These are phyloP conservation scores for Halictus quadricinctus DNA, from an alignment of 2,888 invertebrate genomes.

Conservation along the genomic window DNA sequence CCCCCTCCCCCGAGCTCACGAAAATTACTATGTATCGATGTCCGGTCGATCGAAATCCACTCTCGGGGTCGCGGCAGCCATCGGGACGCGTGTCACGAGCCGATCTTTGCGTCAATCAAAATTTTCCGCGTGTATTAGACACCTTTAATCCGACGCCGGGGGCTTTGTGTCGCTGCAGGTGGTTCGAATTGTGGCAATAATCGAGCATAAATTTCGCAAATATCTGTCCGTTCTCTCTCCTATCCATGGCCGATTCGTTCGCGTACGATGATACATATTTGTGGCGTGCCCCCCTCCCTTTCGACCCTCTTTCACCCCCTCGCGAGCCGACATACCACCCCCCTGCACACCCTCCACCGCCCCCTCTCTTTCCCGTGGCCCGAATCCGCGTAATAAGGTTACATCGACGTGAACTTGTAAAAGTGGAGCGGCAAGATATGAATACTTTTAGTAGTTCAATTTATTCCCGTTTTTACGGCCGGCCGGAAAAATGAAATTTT, in stretches of 20 bases:
- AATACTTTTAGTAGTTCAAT: slow-evolving; percentile 57
- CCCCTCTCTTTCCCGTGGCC: neutral
- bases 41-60: neutral
- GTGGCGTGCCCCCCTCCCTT: slow-evolving; percentile 15
- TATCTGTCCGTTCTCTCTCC: slow-evolving; percentile 32
- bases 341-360: neutral
- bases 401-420: slow-evolving; percentile 41
- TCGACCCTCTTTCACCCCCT: neutral
- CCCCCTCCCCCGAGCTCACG: neutral
- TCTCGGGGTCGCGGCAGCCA: neutral
- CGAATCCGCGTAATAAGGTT: slow-evolving; percentile 47
- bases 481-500: slow-evolving; percentile 56
- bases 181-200: slow-evolving; percentile 56
- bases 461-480: slow-evolving; percentile 51
- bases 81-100: neutral
- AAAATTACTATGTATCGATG: neutral
- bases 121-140: slow-evolving; percentile 29
- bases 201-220: slow-evolving; percentile 62
- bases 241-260: slow-evolving; percentile 37
- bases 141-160: slow-evolving; percentile 22
- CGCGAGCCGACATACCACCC: neutral
- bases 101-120: slow-evolving; percentile 41
- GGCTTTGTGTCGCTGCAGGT: slow-evolving; percentile 39
- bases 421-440: slow-evolving; percentile 39
- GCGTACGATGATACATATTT: slow-evolving; percentile 39